These are phyloP conservation scores for Chlorocebus sabaeus DNA, from an alignment of 2,113 vertebrate species.

Conservation along the genomic window DNA sequence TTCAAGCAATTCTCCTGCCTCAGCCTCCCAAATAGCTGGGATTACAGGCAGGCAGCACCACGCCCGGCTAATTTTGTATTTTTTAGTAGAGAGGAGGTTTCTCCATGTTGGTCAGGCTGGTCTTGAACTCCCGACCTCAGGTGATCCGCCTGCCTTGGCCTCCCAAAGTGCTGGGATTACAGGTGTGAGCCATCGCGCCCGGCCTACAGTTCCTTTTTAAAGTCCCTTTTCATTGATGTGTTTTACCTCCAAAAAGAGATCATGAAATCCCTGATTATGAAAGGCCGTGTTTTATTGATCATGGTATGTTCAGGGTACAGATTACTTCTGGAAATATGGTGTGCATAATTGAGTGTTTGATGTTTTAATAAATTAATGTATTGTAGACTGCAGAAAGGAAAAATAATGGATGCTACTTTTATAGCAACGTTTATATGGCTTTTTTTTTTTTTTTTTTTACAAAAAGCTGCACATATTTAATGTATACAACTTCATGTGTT, in stretches of 20 bases:
- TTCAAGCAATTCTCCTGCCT: no score
- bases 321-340: neutral
- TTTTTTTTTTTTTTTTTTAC: neutral
- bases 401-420: neutral
- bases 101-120: no score
- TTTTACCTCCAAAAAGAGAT: neutral
- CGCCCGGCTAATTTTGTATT: no score
- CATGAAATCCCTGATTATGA: neutral
- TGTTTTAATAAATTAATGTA: neutral
- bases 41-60: no score
- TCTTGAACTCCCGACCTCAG: no score
- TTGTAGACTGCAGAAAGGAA: neutral
- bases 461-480: no score
- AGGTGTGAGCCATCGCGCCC: no score
- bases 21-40: no score
- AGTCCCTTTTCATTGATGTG: neutral
- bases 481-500: no score
- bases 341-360: neutral
- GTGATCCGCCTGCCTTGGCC: no score
- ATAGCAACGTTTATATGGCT: neutral
- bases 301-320: neutral
- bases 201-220: neutral
- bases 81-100: no score
- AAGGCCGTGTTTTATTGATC: neutral
- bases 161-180: no score